These are phyloP conservation scores for Nebria ingens DNA, from an alignment of 1,140 invertebrate genomes.

Conservation along the genomic window DNA sequence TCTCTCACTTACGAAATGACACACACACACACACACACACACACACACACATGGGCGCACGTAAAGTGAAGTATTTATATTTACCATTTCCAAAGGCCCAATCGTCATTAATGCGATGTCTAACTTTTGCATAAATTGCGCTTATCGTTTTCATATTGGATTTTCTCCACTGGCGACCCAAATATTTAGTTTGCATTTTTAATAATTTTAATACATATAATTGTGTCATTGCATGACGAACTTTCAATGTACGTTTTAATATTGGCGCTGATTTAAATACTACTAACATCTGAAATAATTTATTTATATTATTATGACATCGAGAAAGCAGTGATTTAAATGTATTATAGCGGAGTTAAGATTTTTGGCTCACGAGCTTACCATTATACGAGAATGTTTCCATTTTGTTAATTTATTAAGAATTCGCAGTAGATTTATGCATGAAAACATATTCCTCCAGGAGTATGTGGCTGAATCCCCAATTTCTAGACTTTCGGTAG, in stretches of 20 bases:
- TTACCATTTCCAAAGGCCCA: constrained; percentile 98
- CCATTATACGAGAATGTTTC: constrained; percentile 99
- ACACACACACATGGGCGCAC: too few species aligned
- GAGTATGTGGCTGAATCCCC: constrained; percentile 80
- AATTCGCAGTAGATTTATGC: constrained; percentile 93
- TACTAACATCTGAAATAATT: constrained; percentile 75
- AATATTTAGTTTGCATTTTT: constrained; percentile 99
- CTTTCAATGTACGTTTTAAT: constrained; percentile 90
- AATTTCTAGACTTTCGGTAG: constrained; percentile 85
- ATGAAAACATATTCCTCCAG: constrained; percentile 97
- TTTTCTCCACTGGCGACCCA: constrained; percentile 97
- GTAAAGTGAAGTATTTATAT: constrained; percentile 13
- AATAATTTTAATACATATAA: constrained; percentile 94
- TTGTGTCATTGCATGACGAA: constrained; percentile 95
- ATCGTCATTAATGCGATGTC: constrained; percentile 93
- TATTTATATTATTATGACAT: constrained; percentile 10
- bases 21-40: too few species aligned
- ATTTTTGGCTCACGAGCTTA: too few species aligned
- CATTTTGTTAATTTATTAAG: constrained; percentile 99
- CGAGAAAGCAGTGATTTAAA: constrained; percentile 11
- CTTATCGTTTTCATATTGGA: constrained; percentile 99
- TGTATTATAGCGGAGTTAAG: constrained; percentile 5
- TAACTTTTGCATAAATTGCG: constrained; percentile 95
- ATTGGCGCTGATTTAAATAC: constrained; percentile 99
- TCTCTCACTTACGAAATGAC: too few species aligned